A percentile compares a stretch with the other conserved stretches of the same genome.
These are phyloP conservation scores for Aphis craccivora DNA, from an alignment of 1,140 invertebrate genomes.

Conservation along the genomic window DNA sequence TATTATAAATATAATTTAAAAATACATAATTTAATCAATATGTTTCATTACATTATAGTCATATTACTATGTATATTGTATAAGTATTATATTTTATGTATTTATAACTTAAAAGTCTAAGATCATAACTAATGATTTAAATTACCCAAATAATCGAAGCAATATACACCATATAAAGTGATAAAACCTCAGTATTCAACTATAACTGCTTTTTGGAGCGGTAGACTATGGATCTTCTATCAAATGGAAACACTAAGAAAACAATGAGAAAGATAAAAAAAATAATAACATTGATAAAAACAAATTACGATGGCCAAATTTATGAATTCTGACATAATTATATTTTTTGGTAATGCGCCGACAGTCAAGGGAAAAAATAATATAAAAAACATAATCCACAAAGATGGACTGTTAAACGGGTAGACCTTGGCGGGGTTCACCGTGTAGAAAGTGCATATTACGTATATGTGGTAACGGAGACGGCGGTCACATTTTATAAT, in stretches of 20 bases:
- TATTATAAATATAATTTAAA: too few relatives aligned
- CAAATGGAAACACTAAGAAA: background rate
- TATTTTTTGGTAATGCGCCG: background rate
- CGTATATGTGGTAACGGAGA: background rate
- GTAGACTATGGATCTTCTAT: background rate
- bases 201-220: background rate
- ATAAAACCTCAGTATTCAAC: background rate
- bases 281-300: background rate
- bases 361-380: background rate
- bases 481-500: background rate
- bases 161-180: background rate
- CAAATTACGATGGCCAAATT: background rate
- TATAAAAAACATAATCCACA: slow-evolving; percentile 1
- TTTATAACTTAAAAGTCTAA: too few relatives aligned
- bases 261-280: background rate
- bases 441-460: slow-evolving; percentile 19
- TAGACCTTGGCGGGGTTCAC: background rate
- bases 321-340: background rate
- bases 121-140: too few relatives aligned
- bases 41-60: too few relatives aligned
- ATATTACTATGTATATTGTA: too few relatives aligned
- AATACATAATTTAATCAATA: too few relatives aligned
- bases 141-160: background rate
- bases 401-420: background rate
- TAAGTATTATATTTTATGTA: too few relatives aligned